Evolutionary conservation across 2,797 vertebrate species (phyloP).

Genomic region (Epinephelus awoara): DNA sequence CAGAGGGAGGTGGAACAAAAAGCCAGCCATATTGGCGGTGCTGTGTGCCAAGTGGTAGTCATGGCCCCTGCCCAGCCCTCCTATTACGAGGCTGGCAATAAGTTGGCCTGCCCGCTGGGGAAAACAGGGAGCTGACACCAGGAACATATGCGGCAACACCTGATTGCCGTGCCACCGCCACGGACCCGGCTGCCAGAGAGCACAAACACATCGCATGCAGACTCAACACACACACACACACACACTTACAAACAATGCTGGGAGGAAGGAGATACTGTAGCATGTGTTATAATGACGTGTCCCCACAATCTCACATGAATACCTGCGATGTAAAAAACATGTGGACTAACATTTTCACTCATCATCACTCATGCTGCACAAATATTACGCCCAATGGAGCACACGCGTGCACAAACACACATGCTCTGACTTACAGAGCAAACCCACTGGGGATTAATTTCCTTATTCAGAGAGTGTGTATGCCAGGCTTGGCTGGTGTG

Average conservation of each 20-base stretch:
- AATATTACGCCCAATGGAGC: conserved; percentile 8
- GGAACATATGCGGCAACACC: conserved; percentile 84
- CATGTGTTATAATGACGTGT: conserved; percentile 14
- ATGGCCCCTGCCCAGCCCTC: conserved; percentile 92
- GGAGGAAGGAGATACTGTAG: neutral
- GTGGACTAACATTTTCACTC: conserved; percentile 15
- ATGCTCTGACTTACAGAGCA: conserved; percentile 62
- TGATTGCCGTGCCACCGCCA: conserved; percentile 68
- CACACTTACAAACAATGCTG: neutral
- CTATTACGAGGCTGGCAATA: conserved; percentile 90
- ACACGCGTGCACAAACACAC: conserved; percentile 43
- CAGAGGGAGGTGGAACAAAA: conserved; percentile 85
- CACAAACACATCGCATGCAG: conserved; percentile 32
- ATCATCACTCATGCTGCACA: conserved; percentile 9
- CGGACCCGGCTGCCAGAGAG: conserved; percentile 60
- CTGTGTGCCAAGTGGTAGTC: conserved; percentile 92
- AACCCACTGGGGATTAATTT: conserved; percentile 94
- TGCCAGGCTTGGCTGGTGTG: conserved; percentile 91
- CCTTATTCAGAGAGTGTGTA: conserved; percentile 86
- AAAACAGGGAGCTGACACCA: conserved; percentile 79
- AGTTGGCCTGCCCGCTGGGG: conserved; percentile 85
- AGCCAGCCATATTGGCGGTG: conserved; percentile 91
- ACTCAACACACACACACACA: conserved; percentile 10
- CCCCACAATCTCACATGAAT: neutral
- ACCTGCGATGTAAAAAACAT: conserved; percentile 1